These are phyloP conservation scores for Adineta ricciae DNA, from an alignment of 2,888 invertebrate genomes.

Conservation along the genomic window DNA sequence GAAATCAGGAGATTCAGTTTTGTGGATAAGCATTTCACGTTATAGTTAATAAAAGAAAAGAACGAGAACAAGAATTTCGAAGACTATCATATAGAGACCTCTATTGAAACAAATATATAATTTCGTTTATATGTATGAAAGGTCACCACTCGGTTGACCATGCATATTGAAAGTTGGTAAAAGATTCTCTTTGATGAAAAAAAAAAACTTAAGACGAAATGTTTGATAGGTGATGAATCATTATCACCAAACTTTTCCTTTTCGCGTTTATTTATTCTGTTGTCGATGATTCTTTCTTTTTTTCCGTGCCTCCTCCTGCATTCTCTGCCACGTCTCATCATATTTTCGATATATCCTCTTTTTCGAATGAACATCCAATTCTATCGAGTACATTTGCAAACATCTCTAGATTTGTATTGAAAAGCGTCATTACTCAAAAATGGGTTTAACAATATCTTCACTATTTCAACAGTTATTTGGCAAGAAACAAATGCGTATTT, in stretches of 20 bases:
- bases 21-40: too few species aligned
- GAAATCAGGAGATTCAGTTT: too few species aligned
- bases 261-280: background rate
- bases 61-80: too few species aligned
- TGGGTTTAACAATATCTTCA: slow-evolving; percentile 29
- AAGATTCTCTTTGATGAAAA: background rate
- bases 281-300: background rate
- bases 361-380: background rate
- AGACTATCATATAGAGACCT: background rate
- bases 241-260: background rate
- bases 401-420: too few species aligned
- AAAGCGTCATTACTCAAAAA: background rate
- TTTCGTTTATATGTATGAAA: too few species aligned
- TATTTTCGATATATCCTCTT: background rate
- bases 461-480: slow-evolving; percentile 93
- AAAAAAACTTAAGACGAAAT: too few species aligned
- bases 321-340: background rate
- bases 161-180: background rate
- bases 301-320: background rate
- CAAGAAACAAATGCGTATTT: slow-evolving; percentile 99
- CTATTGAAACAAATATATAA: background rate
- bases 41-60: too few species aligned
- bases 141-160: background rate
- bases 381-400: too few species aligned
- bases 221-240: background rate